Percentiles rank a stretch among this genome's conserved stretches.
Evolutionary conservation across 2,113 vertebrate genomes (phyloP).

Genomic region (Dicentrarchus labrax): DNA sequence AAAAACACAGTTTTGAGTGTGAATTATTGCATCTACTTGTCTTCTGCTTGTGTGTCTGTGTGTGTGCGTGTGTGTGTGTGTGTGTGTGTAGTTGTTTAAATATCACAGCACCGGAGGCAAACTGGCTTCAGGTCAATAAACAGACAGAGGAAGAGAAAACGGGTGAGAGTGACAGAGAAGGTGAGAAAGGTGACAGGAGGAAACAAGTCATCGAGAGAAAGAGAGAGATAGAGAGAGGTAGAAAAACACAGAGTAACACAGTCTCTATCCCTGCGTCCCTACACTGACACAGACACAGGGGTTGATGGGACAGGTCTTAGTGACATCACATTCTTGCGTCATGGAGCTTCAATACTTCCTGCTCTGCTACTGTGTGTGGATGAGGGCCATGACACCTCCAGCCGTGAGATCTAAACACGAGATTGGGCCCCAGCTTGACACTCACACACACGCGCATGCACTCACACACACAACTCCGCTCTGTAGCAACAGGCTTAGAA

Average conservation of each 20-base stretch:
- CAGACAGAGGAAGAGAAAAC: neutral
- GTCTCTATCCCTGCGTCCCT: neutral
- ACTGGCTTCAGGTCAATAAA: neutral
- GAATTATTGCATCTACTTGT: no score
- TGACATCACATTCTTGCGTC: constrained; percentile 69
- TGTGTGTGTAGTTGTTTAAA: neutral
- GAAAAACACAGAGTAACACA: neutral
- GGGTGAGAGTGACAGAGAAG: constrained; percentile 1
- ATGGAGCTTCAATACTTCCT: constrained; percentile 68
- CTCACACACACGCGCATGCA: neutral
- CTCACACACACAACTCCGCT: neutral
- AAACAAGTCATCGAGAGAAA: neutral
- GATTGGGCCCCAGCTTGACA: constrained; percentile 31
- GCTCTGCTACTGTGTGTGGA: constrained; percentile 53
- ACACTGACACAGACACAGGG: constrained; percentile 32
- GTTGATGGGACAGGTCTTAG: constrained; percentile 51
- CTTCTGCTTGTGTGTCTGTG: neutral
- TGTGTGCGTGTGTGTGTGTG: neutral
- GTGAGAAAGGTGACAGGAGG: neutral
- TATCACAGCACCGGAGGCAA: neutral
- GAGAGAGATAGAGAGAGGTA: constrained; percentile 11
- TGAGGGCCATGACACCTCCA: constrained; percentile 72
- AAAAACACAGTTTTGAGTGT: no score
- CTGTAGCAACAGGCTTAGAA: neutral
- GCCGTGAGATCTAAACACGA: constrained; percentile 74